Evolutionary conservation across 2,797 vertebrate genomes (phyloP).

Genomic region (Thaleichthys pacificus): DNA sequence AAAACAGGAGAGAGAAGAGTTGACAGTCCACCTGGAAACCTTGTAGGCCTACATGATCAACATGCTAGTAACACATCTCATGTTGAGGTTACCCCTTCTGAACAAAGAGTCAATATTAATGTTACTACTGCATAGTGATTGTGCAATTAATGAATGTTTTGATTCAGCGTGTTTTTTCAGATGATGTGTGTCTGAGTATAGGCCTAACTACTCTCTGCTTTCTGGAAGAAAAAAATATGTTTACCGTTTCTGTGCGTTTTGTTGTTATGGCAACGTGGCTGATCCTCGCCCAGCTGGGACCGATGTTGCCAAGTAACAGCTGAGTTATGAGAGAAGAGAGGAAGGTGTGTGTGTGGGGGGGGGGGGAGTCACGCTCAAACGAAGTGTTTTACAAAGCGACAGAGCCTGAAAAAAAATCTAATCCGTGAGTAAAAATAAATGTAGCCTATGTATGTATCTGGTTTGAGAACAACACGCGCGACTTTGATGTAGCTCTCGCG

Average conservation of each 20-base stretch:
- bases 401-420: slow-evolving; percentile 38
- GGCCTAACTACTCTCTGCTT: slow-evolving; percentile 17
- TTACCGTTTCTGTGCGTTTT: slow-evolving; percentile 63
- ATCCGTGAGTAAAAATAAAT: slow-evolving; percentile 31
- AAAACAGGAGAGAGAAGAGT: neutral
- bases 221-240: slow-evolving; percentile 50
- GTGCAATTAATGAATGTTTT: slow-evolving; percentile 9
- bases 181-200: slow-evolving; percentile 19
- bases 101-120: slow-evolving; percentile 28
- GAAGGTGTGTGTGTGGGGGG: slow-evolving; percentile 50
- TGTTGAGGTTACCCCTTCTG: neutral
- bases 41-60: slow-evolving; percentile 21
- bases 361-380: slow-evolving; percentile 40
- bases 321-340: slow-evolving; percentile 70
- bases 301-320: slow-evolving; percentile 80
- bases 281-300: slow-evolving; percentile 74
- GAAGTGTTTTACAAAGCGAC: slow-evolving; percentile 60
- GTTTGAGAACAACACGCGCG: slow-evolving; percentile 40
- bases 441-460: slow-evolving; percentile 47
- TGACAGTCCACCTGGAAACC: neutral
- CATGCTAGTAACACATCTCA: slow-evolving; percentile 38
- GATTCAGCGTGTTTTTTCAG: slow-evolving; percentile 29
- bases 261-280: slow-evolving; percentile 67
- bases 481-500: slow-evolving; percentile 41
- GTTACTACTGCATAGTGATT: slow-evolving; percentile 47